A percentile compares a stretch with the other conserved stretches of the same genome.
phyloP scores from a whole-genome alignment of 2,888 invertebrate species.

The Agriopis marginaria region DNA sequence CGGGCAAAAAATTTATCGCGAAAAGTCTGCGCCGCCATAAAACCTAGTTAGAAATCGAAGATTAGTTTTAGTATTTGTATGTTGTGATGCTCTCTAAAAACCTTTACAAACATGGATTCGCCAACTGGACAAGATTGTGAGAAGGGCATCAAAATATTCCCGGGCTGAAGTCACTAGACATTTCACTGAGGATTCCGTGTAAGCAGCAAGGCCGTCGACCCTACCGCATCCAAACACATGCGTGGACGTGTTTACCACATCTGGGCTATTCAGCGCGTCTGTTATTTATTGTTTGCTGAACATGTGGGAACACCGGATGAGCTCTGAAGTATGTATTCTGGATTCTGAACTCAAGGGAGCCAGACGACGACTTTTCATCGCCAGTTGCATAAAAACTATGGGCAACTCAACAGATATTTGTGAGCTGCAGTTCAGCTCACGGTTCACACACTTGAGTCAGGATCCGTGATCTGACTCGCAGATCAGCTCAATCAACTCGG shows the following conservation, averaged over 20 bases:
- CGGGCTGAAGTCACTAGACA: constrained; percentile 23
- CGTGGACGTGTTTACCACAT: constrained; percentile 47
- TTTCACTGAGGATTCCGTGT: constrained; percentile 54
- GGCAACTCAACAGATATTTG: too few species aligned
- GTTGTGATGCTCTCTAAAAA: too few species aligned
- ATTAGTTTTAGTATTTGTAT: too few species aligned
- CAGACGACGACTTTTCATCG: not conserved
- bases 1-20: too few species aligned
- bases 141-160: constrained; percentile 31
- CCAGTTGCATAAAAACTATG: not conserved
- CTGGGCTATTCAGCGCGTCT: constrained; percentile 21
- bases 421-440: too few species aligned
- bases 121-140: not conserved
- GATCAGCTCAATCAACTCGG: too few species aligned
- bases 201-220: constrained; percentile 58
- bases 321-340: constrained; percentile 6
- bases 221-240: constrained; percentile 43
- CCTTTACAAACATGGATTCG: too few species aligned
- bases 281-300: constrained; percentile 31
- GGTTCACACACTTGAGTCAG: too few species aligned
- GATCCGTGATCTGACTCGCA: too few species aligned
- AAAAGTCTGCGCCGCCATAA: not conserved
- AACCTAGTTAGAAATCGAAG: not conserved
- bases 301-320: constrained; percentile 43
- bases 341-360: not conserved